A percentile compares a stretch with the other conserved stretches of the same genome.
Conservation (phyloP, 2,113 vertebrate genomes). For the Trachemys scripta region DNA sequence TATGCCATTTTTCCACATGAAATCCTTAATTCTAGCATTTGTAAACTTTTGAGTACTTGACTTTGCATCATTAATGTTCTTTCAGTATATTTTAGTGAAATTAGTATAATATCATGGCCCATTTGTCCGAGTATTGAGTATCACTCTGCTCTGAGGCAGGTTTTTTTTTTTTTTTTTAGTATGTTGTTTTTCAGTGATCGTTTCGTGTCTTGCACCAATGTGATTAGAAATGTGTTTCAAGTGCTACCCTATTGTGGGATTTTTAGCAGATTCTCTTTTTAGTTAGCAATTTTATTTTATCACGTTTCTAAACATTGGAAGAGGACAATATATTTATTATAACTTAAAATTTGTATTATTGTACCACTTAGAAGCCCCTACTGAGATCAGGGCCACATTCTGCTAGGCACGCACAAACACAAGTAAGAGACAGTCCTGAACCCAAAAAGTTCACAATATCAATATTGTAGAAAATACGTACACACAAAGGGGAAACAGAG, state of each 20-base stretch:
- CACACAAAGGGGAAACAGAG: background rate
- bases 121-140: fast-evolving
- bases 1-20: too few species aligned
- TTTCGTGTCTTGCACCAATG: background rate
- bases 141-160: background rate
- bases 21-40: background rate
- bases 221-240: background rate
- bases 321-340: background rate
- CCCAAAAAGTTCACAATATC: background rate
- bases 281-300: background rate
- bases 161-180: background rate
- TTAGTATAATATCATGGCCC: background rate
- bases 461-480: background rate
- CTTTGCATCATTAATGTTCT: background rate
- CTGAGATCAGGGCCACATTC: background rate
- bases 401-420: background rate
- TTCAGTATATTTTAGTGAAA: background rate
- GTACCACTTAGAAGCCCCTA: background rate
- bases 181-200: background rate
- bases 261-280: background rate
- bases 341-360: background rate
- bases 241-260: background rate
- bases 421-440: background rate
- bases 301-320: background rate
- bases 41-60: background rate